Evolutionary conservation across 2,113 vertebrate genomes (phyloP), one percentile per base, ranked within the genome.

Genomic region (Potamarius usumacintae): DNA sequence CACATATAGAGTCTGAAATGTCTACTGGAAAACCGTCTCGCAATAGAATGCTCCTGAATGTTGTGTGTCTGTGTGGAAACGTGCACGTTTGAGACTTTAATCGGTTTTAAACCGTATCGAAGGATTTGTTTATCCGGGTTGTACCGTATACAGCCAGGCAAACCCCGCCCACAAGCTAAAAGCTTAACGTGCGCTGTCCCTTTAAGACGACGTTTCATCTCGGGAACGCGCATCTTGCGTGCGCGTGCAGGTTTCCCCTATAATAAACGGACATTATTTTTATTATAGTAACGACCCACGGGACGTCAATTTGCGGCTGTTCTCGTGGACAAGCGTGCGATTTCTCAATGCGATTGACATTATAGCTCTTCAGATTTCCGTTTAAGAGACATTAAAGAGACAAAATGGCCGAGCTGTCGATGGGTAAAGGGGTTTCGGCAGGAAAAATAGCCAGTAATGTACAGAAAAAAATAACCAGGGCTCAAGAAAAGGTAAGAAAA

Each of bases 381-480:
- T 53, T 81, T 57, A 10, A 69, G 25, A 50, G 58, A 58, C 63
- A 60, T 87, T 88, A 78, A 90, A 90, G 87, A 91, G 90, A 94
- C 96, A 95, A 96, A 92, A 98, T 99, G 98, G 98, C 97, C 87
- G 98, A 99, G 96, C 93, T 99, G 94, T 96, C 97, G 94, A 96
- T 98, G 94, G 97, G 97, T 92, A 99, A 98, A 90, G 98, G 97
- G 93, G 96, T 99, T 93, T 97, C 97, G 62, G 98, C 98, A 3
- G 98, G 98, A 82, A 98, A 98, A 91, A 96, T 99, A 85, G 98
- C 98, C 60, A 99, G 97, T 92, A 99, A 99, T 82, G 96, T 99
- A 34, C 98, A 99, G 96, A 99, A 99, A 93, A 99, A 99, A 91
- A 95, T 99, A n/a, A 99, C 97, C 53, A 94, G 98, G 77, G 98